These are phyloP conservation scores for Mystacornis crossleyi DNA, from an alignment of 2,113 vertebrate species.

Conservation along the genomic window DNA sequence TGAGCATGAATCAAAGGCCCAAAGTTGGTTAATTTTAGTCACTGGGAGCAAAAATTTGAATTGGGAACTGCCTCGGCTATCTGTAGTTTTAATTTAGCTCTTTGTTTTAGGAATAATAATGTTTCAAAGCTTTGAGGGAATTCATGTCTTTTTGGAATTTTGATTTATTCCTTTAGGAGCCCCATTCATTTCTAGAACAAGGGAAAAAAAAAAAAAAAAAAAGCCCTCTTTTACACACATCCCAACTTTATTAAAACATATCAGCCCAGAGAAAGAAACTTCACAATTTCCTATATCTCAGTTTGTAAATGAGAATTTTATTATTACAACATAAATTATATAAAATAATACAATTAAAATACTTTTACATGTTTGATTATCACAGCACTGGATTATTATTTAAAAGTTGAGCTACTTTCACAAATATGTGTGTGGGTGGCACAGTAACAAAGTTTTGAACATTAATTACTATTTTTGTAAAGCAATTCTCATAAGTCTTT, in stretches of 20 bases:
- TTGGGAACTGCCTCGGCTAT: background rate
- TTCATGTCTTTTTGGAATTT: background rate
- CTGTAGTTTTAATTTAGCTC: background rate
- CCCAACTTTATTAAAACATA: background rate
- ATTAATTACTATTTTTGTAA: slow-evolving; percentile 34
- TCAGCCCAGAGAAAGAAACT: background rate
- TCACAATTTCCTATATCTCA: background rate
- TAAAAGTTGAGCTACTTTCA: background rate
- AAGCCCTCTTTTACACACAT: background rate
- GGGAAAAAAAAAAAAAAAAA: background rate
- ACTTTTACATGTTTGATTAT: background rate
- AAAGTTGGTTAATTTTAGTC: slow-evolving; percentile 9
- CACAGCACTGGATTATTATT: background rate
- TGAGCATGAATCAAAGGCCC: background rate
- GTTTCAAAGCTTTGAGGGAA: background rate
- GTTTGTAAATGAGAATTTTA: background rate
- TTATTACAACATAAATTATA: background rate
- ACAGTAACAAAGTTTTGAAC: slow-evolving; percentile 17
- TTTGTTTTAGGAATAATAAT: slow-evolving; percentile 9
- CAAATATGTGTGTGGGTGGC: background rate
- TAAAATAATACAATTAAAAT: background rate
- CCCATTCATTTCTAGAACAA: background rate
- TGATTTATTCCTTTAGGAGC: background rate
- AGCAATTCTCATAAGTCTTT: slow-evolving; percentile 19
- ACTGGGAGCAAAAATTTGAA: background rate